Percentiles rank a stretch among this genome's conserved stretches.
phyloP scores from a whole-genome alignment of 1,140 invertebrate genomes.

The Planococcus citri region DNA sequence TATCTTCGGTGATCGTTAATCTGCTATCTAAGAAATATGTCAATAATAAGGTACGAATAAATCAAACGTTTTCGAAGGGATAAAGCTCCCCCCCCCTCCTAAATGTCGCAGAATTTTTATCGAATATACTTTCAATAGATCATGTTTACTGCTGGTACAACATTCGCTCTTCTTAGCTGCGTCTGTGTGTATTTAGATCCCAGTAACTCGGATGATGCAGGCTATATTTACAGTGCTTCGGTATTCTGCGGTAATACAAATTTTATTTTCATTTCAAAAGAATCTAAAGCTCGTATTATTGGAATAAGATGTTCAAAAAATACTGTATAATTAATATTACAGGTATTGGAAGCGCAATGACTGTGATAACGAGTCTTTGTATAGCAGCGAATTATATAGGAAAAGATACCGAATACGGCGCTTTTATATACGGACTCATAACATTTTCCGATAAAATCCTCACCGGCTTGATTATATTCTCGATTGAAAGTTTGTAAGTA shows the following conservation, averaged over 20 bases:
- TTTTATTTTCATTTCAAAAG: not conserved
- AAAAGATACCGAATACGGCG: conserved; percentile 71
- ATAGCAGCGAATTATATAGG: conserved; percentile 85
- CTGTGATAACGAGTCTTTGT: conserved; percentile 79
- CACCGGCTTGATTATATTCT: conserved; percentile 70
- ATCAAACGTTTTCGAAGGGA: not conserved
- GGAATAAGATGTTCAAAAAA: not conserved
- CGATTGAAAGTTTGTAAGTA: conserved; percentile 67
- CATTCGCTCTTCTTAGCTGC: not conserved
- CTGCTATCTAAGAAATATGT: not conserved
- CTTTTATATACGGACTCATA: conserved; percentile 84
- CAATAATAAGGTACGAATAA: not conserved
- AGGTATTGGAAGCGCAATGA: conserved; percentile 72
- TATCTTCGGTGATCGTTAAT: conserved; percentile 42
- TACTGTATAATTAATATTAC: not conserved
- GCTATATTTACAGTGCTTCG: not conserved
- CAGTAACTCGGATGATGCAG: not conserved
- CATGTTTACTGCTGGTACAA: not conserved
- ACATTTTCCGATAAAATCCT: conserved; percentile 89
- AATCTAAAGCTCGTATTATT: not conserved
- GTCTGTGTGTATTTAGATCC: not conserved
- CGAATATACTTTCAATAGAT: not conserved
- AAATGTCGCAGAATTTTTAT: too few species aligned
- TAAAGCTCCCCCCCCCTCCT: too few species aligned
- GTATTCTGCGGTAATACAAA: not conserved